A percentile compares a stretch with the other conserved stretches of the same genome.
Conservation (phyloP, 2,888 invertebrate genomes). For the Schizotus pectinicornis region DNA sequence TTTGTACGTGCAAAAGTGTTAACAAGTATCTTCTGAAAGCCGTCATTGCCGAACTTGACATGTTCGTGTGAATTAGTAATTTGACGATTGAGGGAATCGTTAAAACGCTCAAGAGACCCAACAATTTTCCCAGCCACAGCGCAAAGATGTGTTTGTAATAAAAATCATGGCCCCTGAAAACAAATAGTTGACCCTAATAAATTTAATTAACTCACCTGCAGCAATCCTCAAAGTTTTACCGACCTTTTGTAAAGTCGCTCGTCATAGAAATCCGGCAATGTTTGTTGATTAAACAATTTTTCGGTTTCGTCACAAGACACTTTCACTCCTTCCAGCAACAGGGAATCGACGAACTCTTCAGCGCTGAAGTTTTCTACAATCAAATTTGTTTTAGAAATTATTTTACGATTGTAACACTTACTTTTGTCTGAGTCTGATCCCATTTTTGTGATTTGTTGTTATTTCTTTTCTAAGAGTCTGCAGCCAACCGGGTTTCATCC, state of each 20-base stretch:
- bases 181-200: no score
- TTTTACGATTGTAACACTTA: no score
- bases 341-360: conserved; percentile 38
- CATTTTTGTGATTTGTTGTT: no score
- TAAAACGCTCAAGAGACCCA: conserved; percentile 77
- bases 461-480: no score
- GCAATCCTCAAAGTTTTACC: no score
- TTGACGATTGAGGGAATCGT: conserved; percentile 74
- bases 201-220: no score
- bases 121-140: conserved; percentile 73
- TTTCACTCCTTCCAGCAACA: conserved; percentile 59
- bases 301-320: conserved; percentile 61
- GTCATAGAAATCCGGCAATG: conserved; percentile 72
- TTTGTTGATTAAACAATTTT: conserved; percentile 58
- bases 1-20: conserved; percentile 75
- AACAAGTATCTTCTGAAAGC: conserved; percentile 80
- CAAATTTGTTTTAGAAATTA: not conserved
- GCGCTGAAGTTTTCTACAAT: conserved; percentile 16
- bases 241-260: conserved; percentile 69
- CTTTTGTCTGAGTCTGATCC: no score
- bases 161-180: conserved; percentile 73
- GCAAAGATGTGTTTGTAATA: conserved; percentile 73
- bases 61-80: conserved; percentile 73
- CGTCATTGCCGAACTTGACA: conserved; percentile 68
- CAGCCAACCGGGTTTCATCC: no score